phyloP scores from a whole-genome alignment of 1,140 invertebrate genomes.

The Octopus sinensis region DNA sequence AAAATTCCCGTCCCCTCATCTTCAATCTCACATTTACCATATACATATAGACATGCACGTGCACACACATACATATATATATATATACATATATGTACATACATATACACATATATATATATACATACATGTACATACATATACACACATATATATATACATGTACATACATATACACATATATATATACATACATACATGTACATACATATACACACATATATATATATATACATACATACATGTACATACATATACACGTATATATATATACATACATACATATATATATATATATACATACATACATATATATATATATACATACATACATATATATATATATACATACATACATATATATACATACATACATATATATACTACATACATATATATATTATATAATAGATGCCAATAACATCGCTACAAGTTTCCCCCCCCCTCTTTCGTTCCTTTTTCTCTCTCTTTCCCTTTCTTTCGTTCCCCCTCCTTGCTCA shows the following conservation, averaged over 20 bases:
- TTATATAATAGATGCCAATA: no score
- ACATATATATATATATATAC: background rate
- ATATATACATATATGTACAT: background rate
- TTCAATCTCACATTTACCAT: no score
- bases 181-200: background rate
- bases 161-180: background rate
- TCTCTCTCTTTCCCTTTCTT: no score
- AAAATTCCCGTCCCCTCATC: no score
- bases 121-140: background rate
- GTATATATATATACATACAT: background rate
- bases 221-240: background rate
- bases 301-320: background rate
- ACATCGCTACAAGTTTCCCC: no score
- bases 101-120: background rate
- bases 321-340: background rate
- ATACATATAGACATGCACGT: background rate
- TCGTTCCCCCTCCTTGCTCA: no score
- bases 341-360: background rate
- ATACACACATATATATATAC: background rate
- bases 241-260: background rate
- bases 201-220: background rate
- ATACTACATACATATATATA: background rate
- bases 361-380: background rate
- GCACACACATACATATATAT: background rate
- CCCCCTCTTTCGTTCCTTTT: no score